phyloP scores from a whole-genome alignment of 1,140 invertebrate species.

The Ridgeia piscesae region DNA sequence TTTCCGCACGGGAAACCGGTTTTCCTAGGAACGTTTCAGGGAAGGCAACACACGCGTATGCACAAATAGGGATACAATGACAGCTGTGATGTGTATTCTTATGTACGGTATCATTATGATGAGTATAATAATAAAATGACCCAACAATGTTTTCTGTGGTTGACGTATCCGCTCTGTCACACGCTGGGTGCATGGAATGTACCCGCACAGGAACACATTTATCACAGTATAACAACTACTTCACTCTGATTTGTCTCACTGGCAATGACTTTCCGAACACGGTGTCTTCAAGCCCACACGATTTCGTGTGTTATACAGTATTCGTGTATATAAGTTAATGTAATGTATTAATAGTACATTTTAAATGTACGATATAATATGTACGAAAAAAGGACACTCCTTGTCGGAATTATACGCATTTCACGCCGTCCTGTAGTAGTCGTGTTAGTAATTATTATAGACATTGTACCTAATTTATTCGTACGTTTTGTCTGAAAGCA shows the following conservation, averaged over 20 bases:
- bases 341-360: neutral
- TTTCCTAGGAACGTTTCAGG: neutral
- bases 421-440: neutral
- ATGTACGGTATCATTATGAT: neutral
- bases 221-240: neutral
- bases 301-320: neutral
- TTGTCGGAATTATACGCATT: neutral
- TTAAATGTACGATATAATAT: neutral
- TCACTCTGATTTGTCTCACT: neutral
- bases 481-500: neutral
- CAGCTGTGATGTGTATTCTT: neutral
- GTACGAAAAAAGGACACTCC: neutral
- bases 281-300: neutral
- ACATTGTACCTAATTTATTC: neutral
- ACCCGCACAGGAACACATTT: neutral
- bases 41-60: neutral
- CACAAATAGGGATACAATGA: neutral
- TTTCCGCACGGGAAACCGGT: neutral
- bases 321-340: neutral
- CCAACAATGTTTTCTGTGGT: neutral
- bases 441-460: neutral
- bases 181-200: neutral
- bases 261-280: neutral
- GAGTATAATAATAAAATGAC: neutral
- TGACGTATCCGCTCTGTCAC: neutral